Percentiles rank a stretch among this genome's conserved stretches.
These are phyloP conservation scores for Leptosomus discolor DNA, from an alignment of 2,113 vertebrate species.

Conservation along the genomic window DNA sequence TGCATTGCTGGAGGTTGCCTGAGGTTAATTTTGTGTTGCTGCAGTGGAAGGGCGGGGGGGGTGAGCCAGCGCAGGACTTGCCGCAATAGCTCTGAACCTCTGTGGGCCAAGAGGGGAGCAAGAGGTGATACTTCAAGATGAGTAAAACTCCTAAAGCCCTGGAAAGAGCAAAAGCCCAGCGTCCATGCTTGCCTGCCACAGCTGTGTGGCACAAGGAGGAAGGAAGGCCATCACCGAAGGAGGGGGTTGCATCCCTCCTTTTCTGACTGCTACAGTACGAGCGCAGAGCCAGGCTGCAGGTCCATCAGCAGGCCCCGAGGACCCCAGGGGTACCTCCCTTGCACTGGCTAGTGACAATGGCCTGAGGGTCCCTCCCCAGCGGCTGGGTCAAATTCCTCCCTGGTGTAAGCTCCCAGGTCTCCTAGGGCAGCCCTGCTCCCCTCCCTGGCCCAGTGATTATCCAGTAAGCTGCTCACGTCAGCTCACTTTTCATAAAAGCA, in stretches of 20 bases:
- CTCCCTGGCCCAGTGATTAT: neutral
- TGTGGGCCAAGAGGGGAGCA: accelerated
- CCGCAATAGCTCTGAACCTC: neutral
- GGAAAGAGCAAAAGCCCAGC: neutral
- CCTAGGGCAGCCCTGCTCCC: neutral
- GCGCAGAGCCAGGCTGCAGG: neutral
- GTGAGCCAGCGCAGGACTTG: neutral
- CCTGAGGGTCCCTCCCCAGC: neutral
- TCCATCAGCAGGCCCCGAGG: neutral
- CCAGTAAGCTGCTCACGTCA: neutral
- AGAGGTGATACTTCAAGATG: neutral
- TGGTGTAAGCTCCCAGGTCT: neutral
- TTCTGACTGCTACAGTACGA: accelerated
- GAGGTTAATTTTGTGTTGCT: neutral
- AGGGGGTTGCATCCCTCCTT: neutral
- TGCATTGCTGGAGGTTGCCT: neutral
- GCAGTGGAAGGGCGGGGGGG: no score
- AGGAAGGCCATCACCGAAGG: accelerated
- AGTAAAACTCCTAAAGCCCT: neutral
- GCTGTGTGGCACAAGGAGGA: accelerated
- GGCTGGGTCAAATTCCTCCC: neutral
- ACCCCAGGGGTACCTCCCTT: neutral
- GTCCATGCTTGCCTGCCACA: accelerated
- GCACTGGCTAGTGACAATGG: neutral
- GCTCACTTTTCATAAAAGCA: neutral